Evolutionary conservation across 2,888 invertebrate species (phyloP).

Genomic region (Tricholauxania praeusta): DNA sequence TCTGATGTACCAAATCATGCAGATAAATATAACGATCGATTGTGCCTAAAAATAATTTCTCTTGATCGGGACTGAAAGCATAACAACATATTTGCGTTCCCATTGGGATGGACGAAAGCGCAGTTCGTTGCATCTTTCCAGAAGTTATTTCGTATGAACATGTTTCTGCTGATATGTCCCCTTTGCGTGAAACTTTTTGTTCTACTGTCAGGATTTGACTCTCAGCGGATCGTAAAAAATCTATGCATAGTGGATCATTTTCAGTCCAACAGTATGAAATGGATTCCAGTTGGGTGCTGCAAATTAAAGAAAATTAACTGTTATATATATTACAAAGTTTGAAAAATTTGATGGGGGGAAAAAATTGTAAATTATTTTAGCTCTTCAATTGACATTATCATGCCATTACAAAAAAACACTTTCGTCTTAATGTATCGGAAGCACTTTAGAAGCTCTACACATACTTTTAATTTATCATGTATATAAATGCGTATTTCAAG

Average conservation of each 20-base stretch:
- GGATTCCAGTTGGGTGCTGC: conserved; percentile 79
- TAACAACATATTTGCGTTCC: conserved; percentile 78
- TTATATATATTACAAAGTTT: neutral
- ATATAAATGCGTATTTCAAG: no score
- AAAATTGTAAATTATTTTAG: no score
- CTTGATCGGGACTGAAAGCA: conserved; percentile 78
- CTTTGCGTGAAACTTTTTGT: conserved; percentile 81
- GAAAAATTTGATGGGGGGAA: no score
- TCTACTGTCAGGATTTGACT: conserved; percentile 83
- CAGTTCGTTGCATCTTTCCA: conserved; percentile 74
- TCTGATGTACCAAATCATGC: conserved; percentile 80
- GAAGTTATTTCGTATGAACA: conserved; percentile 72
- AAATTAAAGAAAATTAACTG: conserved; percentile 48
- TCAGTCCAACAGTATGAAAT: conserved; percentile 87
- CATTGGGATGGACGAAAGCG: conserved; percentile 77
- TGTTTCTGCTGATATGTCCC: conserved; percentile 79
- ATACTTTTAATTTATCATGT: no score
- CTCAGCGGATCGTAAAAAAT: conserved; percentile 79
- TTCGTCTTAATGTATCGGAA: no score
- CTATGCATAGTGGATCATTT: conserved; percentile 86
- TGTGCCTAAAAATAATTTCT: conserved; percentile 83
- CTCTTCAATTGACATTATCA: no score
- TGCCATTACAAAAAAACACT: no score
- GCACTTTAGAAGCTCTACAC: no score
- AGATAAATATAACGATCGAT: conserved; percentile 87